Base-by-base conservation (phyloP, 1,140 invertebrate species). In the Musca vetustissima region DNA sequence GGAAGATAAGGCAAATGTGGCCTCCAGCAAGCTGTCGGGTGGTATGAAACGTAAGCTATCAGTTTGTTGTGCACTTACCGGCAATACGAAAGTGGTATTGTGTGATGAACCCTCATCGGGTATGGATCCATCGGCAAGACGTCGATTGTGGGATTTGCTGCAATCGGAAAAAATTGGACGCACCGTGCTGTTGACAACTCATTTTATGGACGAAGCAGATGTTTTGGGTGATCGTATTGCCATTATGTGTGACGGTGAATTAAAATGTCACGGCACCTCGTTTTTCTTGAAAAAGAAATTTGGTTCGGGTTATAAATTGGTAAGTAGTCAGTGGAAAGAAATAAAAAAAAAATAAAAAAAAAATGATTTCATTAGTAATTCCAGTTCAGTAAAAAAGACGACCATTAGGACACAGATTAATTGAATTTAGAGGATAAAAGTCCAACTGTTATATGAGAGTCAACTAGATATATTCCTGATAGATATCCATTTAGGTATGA, bases 151-250 rank as follows among this genome's bases (percentile, higher is more conserved):
- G 97, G 92, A 98, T 77, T 79, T 96, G 49, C 82, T 96, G 48
- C 81, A 87, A 72, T 76, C 76, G 57, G 87, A 88, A 73, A 86
- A 87, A 73, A 74, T 80, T 21, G 83, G 83, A 0, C 83, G 87
- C 48, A 97, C 95, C 4, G 90, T 98, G 68, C 82, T 98, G 1
- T 86, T 98, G 55, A 95, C 95, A n/a, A 99, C 97, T 13, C 97
- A 98, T 83, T 97, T 95, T 82, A 98, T 98, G 95, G 96, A 98
- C 82, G 97, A 98, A 85, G 96, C 96, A 49, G 96, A 99, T 85
- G 88, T 94, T 36, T 86, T 98, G 1, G 96, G 96, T 0, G 95
- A 98, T 84, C 86, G 95, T 74, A 94, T 98, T 74, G 94, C 93
- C 2, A 96, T 97, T 64, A 91, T 98, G 87, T 89, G 92, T 70